These are phyloP conservation scores for Hafferia zeledoni DNA, from an alignment of 2,797 vertebrate genomes.

Conservation along the genomic window DNA sequence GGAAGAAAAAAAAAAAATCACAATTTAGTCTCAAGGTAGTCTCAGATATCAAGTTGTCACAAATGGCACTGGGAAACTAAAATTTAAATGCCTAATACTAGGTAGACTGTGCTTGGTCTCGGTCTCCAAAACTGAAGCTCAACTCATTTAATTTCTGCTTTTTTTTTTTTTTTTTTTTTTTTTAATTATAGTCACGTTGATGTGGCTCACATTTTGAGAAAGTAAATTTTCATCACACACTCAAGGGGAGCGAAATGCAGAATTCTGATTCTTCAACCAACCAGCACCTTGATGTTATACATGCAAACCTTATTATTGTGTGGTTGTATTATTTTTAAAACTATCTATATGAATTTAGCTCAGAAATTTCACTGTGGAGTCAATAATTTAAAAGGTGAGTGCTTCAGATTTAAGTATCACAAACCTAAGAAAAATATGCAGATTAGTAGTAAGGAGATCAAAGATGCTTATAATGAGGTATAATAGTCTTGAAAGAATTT, in stretches of 20 bases:
- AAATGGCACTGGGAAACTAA: background rate
- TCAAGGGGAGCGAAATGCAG: background rate
- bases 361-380: background rate
- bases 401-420: background rate
- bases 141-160: background rate
- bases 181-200: background rate
- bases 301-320: background rate
- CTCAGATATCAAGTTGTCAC: background rate
- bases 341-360: background rate
- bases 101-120: background rate
- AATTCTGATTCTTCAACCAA: background rate
- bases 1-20: background rate
- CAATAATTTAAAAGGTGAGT: background rate
- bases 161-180: background rate
- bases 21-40: background rate
- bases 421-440: background rate
- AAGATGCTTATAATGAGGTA: background rate
- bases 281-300: background rate
- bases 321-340: background rate
- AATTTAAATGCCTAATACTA: background rate
- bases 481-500: background rate
- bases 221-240: background rate
- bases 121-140: background rate
- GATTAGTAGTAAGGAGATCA: background rate
- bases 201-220: background rate